Conservation (phyloP, 2,113 vertebrate genomes). For the Ivindomyrus marchei region DNA sequence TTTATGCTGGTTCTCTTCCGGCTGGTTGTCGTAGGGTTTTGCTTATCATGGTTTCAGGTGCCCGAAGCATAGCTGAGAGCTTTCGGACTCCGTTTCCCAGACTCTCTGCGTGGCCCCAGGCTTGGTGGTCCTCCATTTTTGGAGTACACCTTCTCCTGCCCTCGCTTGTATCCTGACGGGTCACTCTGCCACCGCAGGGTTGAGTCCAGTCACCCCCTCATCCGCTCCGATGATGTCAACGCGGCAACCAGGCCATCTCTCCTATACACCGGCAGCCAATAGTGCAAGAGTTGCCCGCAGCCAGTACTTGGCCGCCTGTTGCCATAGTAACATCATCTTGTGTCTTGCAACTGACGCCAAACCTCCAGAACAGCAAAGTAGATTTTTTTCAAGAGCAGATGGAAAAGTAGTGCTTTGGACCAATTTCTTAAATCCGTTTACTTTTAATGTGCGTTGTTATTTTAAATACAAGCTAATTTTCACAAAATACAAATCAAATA, state of each 20-base stretch:
- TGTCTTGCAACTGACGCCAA: slow-evolving; percentile 28
- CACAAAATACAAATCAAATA: not conserved
- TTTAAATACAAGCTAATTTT: not conserved
- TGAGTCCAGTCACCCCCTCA: not conserved
- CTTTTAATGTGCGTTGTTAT: not conserved
- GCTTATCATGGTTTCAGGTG: not conserved
- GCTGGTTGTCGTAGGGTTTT: not conserved
- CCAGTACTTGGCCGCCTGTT: slow-evolving; percentile 39
- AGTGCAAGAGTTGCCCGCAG: slow-evolving; percentile 35
- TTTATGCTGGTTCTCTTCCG: not conserved
- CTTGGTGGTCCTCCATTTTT: not conserved
- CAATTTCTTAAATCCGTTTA: not conserved
- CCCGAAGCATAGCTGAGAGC: not conserved
- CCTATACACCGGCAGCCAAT: slow-evolving; percentile 36
- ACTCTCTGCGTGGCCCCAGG: not conserved
- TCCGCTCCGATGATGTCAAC: slow-evolving; percentile 32
- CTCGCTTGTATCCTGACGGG: not conserved
- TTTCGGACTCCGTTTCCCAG: not conserved
- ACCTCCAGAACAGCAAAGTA: slow-evolving; percentile 16
- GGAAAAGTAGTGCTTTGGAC: slow-evolving; percentile 5
- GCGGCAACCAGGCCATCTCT: slow-evolving; percentile 12
- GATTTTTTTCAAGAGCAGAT: not conserved
- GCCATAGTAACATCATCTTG: slow-evolving; percentile 40
- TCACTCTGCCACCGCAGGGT: not conserved
- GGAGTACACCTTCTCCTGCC: not conserved